Evolutionary conservation across 2,888 invertebrate genomes (phyloP).

Genomic region (Drosophila sordidula): DNA sequence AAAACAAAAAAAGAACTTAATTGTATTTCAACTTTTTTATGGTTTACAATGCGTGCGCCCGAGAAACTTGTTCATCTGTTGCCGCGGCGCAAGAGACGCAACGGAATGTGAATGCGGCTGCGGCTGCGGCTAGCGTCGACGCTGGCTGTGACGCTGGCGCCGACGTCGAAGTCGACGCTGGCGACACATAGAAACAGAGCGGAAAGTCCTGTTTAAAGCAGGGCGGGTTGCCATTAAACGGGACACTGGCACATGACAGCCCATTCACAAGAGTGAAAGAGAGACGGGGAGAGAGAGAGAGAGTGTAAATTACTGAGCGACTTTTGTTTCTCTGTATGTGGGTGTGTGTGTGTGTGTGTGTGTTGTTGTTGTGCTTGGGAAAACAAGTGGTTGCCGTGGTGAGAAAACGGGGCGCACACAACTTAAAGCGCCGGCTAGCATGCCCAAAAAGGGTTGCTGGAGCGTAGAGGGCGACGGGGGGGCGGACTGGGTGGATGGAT

Average conservation of each 20-base stretch:
- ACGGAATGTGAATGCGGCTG: slow-evolving; percentile 59
- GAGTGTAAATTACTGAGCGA: slow-evolving; percentile 2
- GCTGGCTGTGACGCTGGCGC: slow-evolving; percentile 20
- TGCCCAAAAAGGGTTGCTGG: slow-evolving; percentile 1
- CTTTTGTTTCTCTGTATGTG: no score
- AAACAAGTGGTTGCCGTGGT: slow-evolving; percentile 85
- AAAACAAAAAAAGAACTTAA: slow-evolving; percentile 18
- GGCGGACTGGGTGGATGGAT: neutral
- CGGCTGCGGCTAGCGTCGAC: slow-evolving; percentile 36
- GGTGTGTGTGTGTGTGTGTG: slow-evolving; percentile 14
- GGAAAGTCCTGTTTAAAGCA: slow-evolving; percentile 50
- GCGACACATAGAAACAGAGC: slow-evolving; percentile 47
- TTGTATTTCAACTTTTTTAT: slow-evolving; percentile 25
- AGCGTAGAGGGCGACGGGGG: no score
- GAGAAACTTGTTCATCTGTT: slow-evolving; percentile 75
- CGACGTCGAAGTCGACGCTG: slow-evolving; percentile 18
- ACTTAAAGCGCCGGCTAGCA: slow-evolving; percentile 42
- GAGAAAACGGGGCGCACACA: slow-evolving; percentile 61
- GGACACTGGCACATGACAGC: slow-evolving; percentile 32
- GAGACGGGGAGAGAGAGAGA: neutral
- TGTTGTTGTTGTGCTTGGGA: slow-evolving; percentile 81
- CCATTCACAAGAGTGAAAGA: slow-evolving; percentile 42
- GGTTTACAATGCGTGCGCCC: slow-evolving; percentile 51
- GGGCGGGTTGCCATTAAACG: slow-evolving; percentile 30
- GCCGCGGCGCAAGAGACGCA: slow-evolving; percentile 54